Percentiles rank a stretch among this genome's conserved stretches.
Evolutionary conservation across 2,797 vertebrate species (phyloP).

Genomic region (Knipowitschia caucasica): DNA sequence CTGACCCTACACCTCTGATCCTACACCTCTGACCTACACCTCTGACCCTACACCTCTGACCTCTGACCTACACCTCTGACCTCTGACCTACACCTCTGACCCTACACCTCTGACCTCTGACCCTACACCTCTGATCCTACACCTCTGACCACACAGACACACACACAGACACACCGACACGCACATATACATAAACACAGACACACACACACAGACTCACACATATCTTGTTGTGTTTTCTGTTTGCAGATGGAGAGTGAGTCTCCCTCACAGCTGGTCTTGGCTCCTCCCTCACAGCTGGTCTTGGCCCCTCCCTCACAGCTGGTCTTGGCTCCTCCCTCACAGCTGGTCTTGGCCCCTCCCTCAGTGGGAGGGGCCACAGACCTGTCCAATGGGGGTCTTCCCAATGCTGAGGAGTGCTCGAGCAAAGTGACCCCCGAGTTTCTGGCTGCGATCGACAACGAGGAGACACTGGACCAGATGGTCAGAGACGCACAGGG

Average conservation of each 20-base stretch:
- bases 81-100: no score
- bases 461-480: slow-evolving; percentile 91
- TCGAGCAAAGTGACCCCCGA: slow-evolving; percentile 74
- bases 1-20: no score
- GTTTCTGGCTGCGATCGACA: slow-evolving; percentile 86
- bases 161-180: no score
- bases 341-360: slow-evolving; percentile 59
- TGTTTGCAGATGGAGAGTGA: slow-evolving; percentile 80
- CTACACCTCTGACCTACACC: no score
- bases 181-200: no score
- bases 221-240: slow-evolving; percentile 14
- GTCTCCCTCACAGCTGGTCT: no score
- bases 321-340: slow-evolving; percentile 49
- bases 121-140: no score
- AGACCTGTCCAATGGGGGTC: slow-evolving; percentile 73
- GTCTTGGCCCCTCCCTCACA: slow-evolving; percentile 66
- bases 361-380: slow-evolving; percentile 41
- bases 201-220: no score
- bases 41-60: no score
- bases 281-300: slow-evolving; percentile 61
- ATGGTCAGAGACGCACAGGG: slow-evolving; percentile 76
- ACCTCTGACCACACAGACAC: no score
- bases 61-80: no score
- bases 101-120: no score
- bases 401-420: slow-evolving; percentile 54